Conservation (phyloP, 2,888 invertebrate genomes). For the Noctua janthina region DNA sequence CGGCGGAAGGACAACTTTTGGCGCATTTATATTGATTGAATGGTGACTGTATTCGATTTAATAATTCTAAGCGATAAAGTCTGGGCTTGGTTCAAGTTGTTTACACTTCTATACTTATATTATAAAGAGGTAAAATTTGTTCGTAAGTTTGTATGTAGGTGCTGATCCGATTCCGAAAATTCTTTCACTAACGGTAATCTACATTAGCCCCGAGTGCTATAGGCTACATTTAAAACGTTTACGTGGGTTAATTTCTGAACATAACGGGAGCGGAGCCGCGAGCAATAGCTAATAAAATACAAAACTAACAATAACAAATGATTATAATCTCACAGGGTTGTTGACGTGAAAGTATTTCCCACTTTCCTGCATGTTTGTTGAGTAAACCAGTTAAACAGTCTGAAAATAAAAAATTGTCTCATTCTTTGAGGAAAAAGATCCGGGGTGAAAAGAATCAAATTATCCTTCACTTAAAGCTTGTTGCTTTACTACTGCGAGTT, state of each 20-base stretch:
- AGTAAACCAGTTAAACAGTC: constrained; percentile 69
- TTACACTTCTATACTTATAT: no score
- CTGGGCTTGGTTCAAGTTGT: background rate
- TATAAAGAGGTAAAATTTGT: no score
- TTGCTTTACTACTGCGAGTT: constrained; percentile 1
- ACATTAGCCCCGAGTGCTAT: no score
- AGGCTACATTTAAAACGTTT: no score
- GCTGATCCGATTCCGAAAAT: no score
- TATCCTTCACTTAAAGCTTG: background rate
- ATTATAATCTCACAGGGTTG: constrained; percentile 71
- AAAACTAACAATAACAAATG: constrained; percentile 28
- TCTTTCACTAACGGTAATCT: no score
- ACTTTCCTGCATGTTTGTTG: constrained; percentile 62
- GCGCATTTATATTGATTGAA: background rate
- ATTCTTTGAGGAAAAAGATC: background rate
- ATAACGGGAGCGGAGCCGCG: no score
- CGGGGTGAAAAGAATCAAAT: background rate
- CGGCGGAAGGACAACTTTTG: background rate
- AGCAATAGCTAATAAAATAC: background rate
- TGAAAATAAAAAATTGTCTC: constrained; percentile 47
- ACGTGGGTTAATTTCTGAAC: no score
- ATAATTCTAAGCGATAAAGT: background rate
- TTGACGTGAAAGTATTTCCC: constrained; percentile 69
- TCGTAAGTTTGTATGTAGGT: no score
- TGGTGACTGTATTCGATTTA: background rate